Conservation (phyloP, 2,888 invertebrate genomes). For the Acrobasis suavella region DNA sequence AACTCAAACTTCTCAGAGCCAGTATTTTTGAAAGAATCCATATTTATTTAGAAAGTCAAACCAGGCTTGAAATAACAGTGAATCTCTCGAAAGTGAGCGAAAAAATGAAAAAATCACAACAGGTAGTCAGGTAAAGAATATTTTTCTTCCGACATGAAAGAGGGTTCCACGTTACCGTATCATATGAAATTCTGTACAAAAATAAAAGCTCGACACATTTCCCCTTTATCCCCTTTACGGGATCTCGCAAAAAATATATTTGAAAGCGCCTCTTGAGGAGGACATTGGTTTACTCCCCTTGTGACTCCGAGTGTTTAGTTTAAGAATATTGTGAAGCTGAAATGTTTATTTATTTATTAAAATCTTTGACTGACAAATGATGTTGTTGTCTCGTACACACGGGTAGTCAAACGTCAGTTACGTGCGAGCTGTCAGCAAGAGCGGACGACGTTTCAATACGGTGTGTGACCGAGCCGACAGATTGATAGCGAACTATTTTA, state of each 20-base stretch:
- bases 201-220: slow-evolving; percentile 38
- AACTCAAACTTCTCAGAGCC: background rate
- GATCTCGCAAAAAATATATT: slow-evolving; percentile 33
- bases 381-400: no score
- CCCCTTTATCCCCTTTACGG: slow-evolving; percentile 44
- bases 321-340: no score
- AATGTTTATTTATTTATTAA: no score
- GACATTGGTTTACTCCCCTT: background rate
- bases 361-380: no score
- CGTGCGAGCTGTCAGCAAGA: no score
- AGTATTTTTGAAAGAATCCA: background rate
- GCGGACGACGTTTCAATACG: no score
- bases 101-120: slow-evolving; percentile 21
- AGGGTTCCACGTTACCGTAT: slow-evolving; percentile 40
- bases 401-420: no score
- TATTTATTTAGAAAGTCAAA: background rate
- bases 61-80: background rate
- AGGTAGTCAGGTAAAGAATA: slow-evolving; percentile 26
- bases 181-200: slow-evolving; percentile 48
- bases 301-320: no score
- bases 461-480: no score
- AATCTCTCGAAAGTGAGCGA: background rate
- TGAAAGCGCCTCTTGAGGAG: slow-evolving; percentile 30
- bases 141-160: slow-evolving; percentile 15
- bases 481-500: no score